Percentiles rank a stretch among this genome's conserved stretches.
Conservation (phyloP, 2,888 invertebrate species). For the Acleris holmiana region DNA sequence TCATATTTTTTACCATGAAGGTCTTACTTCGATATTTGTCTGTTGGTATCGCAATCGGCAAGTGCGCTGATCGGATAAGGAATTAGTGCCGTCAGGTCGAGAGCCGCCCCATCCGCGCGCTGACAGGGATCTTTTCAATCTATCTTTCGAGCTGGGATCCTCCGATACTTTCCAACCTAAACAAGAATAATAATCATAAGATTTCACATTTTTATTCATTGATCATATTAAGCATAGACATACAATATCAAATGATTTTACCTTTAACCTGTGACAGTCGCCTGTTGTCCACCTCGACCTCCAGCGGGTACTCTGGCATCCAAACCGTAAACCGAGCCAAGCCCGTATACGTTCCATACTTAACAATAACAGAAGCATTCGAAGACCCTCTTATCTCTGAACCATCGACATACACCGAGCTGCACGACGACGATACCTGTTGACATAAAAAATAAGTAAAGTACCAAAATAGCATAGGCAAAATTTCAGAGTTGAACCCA, state of each 20-base stretch:
- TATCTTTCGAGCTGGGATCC: constrained; percentile 85
- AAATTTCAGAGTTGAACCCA: no score
- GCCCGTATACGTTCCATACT: constrained; percentile 95
- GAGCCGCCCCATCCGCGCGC: constrained; percentile 83
- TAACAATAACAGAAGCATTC: constrained; percentile 96
- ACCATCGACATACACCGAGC: constrained; percentile 97
- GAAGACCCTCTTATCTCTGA: constrained; percentile 97
- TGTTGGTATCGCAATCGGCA: constrained; percentile 96
- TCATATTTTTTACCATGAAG: neutral
- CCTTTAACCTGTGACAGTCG: constrained; percentile 95
- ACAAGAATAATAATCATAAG: neutral
- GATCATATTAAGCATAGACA: no score
- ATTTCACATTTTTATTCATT: no score
- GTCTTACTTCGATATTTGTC: constrained; percentile 91
- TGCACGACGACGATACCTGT: constrained; percentile 97
- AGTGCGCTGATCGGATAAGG: constrained; percentile 85
- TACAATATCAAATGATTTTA: constrained; percentile 43
- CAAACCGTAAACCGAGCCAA: constrained; percentile 96
- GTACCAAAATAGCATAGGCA: no score
- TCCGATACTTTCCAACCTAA: constrained; percentile 95
- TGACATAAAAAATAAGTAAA: neutral
- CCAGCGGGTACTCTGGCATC: constrained; percentile 98
- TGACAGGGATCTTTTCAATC: constrained; percentile 86
- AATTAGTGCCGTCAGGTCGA: constrained; percentile 86
- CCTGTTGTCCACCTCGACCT: constrained; percentile 94